A percentile compares a stretch with the other conserved stretches of the same genome.
phyloP scores from a whole-genome alignment of 1,140 invertebrate species.

The Pseudomyrmex pallidus region DNA sequence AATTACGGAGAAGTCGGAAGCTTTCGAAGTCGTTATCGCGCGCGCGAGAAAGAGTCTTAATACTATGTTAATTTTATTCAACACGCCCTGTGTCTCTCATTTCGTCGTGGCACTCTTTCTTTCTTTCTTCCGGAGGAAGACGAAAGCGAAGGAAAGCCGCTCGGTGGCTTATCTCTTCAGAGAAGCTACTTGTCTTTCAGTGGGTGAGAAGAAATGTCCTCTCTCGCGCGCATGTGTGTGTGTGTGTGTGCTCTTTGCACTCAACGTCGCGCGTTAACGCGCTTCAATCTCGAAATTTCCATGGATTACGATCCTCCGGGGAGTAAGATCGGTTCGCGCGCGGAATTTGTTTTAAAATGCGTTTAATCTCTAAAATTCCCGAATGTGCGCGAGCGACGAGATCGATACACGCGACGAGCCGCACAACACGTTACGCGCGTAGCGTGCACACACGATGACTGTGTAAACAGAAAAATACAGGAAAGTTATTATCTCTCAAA shows the following conservation, averaged over 20 bases:
- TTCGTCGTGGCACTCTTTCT: conserved; percentile 30
- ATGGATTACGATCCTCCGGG: not conserved
- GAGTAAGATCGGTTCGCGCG: not conserved
- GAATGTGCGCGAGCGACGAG: not conserved
- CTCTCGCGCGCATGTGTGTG: not conserved
- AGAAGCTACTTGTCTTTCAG: not conserved
- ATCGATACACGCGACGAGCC: conserved; percentile 2
- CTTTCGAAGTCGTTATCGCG: conserved; percentile 30
- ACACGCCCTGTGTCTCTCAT: not conserved
- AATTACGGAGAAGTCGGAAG: conserved; percentile 11
- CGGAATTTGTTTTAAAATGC: conserved; percentile 12
- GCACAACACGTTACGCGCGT: not conserved
- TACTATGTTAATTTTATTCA: conserved; percentile 58
- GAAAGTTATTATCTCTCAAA: no score
- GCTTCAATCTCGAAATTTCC: conserved; percentile 23
- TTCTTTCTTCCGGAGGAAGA: conserved; percentile 2
- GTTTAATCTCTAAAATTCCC: conserved; percentile 19
- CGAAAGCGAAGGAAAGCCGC: not conserved
- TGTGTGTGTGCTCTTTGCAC: not conserved
- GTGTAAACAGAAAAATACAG: no score
- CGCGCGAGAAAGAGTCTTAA: not conserved
- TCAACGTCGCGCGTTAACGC: not conserved
- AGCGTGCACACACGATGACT: not conserved
- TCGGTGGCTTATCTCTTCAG: not conserved
- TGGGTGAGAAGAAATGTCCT: not conserved